Evolutionary conservation across 2,113 vertebrate genomes (phyloP), one percentile per base, ranked within the genome.

Genomic region (Vanacampus margaritifer): DNA sequence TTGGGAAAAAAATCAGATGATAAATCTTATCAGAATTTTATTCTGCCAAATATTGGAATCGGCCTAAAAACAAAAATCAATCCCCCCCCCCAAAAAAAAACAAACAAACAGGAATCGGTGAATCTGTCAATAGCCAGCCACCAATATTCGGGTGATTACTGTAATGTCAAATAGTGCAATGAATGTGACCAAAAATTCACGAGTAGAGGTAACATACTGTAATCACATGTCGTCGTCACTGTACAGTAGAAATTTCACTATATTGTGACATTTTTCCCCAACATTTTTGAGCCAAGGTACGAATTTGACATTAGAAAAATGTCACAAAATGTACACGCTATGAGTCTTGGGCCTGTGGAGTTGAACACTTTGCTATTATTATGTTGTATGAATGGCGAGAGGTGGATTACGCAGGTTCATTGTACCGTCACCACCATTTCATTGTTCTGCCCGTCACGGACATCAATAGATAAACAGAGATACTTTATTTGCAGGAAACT

Each of bases 151-250:
- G 64, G 58, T 62, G 68, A 71, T 83, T 50, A 69, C 46, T 64
- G 39, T 65, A 63, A 23, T 80, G 75, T 75, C 74, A 58, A 71
- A 81, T 80, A 81, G 57, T 39, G 73, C 70, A 79, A 82, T 71
- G 74, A 81, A 78, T 78, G 81, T 80, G 74, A 79, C 77, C 77
- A 82, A 80, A 80, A 76, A 72, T 58, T 53, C 26, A 32, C 54
- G 5, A n/a, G 48, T 51, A 51, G 48, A 51, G 21, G 10, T 21
- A 51, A 51, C 48, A 11, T 23, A 51, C 21, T 57, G 53, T 56
- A 24, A 54, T 54, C 23, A 54, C 51, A 26, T 26, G 13, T 54
- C 8, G 13, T 54, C 8, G 54, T 57, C 7, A 26, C 54, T 57
- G 54, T 32, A 32, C 26, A 57, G 26, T 57, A 17, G 54, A 57